phyloP scores from a whole-genome alignment of 2,888 invertebrate genomes.

The Torymus tubicola region DNA sequence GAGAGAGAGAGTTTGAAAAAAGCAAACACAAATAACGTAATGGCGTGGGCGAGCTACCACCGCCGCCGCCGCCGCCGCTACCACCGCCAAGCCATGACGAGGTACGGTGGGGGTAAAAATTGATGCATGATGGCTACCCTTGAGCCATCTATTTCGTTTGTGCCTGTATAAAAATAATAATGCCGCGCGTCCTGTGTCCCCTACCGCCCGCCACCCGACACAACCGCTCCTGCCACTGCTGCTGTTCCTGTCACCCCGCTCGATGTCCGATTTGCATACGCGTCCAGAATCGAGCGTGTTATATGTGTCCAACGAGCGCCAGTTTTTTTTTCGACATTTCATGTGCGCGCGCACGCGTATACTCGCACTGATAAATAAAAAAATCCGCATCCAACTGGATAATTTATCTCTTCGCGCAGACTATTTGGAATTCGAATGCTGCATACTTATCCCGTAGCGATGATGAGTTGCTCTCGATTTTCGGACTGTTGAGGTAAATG shows the following conservation, averaged over 20 bases:
- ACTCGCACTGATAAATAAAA: slow-evolving; percentile 19
- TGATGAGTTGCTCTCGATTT: not conserved
- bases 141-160: slow-evolving; percentile 59
- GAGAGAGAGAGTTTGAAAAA: slow-evolving; percentile 43
- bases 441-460: slow-evolving; percentile 5
- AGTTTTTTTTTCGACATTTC: slow-evolving; percentile 51
- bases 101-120: slow-evolving; percentile 53
- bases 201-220: slow-evolving; percentile 34
- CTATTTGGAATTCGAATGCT: not conserved
- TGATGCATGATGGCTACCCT: slow-evolving; percentile 65
- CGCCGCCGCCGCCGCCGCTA: too few relatives aligned
- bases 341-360: not conserved
- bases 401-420: slow-evolving; percentile 28
- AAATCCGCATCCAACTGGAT: not conserved
- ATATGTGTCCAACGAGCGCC: slow-evolving; percentile 36
- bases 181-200: slow-evolving; percentile 38
- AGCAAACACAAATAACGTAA: slow-evolving; percentile 54
- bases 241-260: slow-evolving; percentile 60
- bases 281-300: slow-evolving; percentile 32
- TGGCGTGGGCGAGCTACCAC: slow-evolving; percentile 53
- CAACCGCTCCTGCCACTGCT: slow-evolving; percentile 44
- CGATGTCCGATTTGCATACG: slow-evolving; percentile 62
- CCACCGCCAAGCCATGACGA: not conserved
- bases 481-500: too few relatives aligned
- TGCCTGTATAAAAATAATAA: slow-evolving; percentile 62